Conservation (phyloP, 2,797 vertebrate species). For the Lates japonicus region DNA sequence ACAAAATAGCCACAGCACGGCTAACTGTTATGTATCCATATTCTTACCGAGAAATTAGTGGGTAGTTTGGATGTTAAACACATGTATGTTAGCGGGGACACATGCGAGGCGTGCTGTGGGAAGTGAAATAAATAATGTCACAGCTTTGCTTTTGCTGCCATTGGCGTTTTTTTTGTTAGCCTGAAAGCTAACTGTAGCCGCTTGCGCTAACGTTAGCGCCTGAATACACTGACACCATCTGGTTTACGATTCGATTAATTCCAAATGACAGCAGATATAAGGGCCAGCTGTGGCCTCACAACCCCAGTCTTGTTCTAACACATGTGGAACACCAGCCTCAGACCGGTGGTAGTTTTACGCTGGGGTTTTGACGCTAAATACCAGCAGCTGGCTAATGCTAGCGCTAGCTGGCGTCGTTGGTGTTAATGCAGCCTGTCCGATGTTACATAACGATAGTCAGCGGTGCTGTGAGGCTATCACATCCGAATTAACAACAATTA, state of each 20-base stretch:
- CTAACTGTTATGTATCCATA: not conserved
- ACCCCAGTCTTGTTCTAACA: fast-evolving
- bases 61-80: not conserved
- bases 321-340: not conserved
- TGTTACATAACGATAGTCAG: conserved; percentile 70
- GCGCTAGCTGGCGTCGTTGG: conserved; percentile 52
- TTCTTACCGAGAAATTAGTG: fast-evolving
- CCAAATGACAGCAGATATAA: not conserved
- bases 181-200: conserved; percentile 58
- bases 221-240: conserved; percentile 29
- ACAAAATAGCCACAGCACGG: conserved; percentile 54
- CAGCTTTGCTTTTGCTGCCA: conserved; percentile 39
- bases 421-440: conserved; percentile 34
- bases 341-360: not conserved
- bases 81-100: fast-evolving
- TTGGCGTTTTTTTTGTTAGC: conserved; percentile 62
- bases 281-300: not conserved
- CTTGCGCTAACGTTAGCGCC: conserved; percentile 31
- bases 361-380: conserved; percentile 6
- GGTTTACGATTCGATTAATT: not conserved
- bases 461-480: conserved; percentile 14
- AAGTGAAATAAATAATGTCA: conserved; percentile 20
- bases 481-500: not conserved
- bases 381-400: conserved; percentile 48
- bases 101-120: fast-evolving